Base-by-base conservation (phyloP, 2,888 invertebrate genomes). In the Tiliacea aurago region DNA sequence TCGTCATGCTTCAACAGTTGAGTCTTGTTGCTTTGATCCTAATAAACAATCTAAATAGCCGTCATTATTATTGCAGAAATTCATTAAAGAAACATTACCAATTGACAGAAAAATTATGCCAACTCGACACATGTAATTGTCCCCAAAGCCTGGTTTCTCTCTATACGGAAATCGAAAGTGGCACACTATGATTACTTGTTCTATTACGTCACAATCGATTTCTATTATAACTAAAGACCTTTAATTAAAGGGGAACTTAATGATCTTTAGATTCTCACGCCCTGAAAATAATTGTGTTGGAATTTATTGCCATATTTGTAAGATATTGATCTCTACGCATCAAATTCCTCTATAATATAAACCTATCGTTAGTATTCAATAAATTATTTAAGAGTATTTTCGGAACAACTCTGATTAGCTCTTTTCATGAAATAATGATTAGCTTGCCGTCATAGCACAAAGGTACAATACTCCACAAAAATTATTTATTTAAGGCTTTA, bases 131-230 rank as follows among this genome's bases (percentile, higher is more conserved):
- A 68, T 65, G 43, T 61, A 51, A 66, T 80, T 85, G 79, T 76
- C 65, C 69, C 61, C 73, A 62, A 79, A 71, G 59, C 45, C 81
- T 76, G 51, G 68, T 81, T 78, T 67, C 53, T 23, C 62, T 71
- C 9, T 47, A 64, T 58, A 74, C 76, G 80, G 82, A 84, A 85
- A 86, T 64, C 58, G 77, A 85, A 85, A 82, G 84, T 73, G 58
- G 73, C 41, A 69, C 84, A 66, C 62, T 43, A 67, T 75, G 63
- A 81, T 84, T 77, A 70, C 71, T 73, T 73, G 58, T 72, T 41
- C 61, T 78, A 74, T 84, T 81, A 64, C 75, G 72, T 68, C 69
- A 84, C 68, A 66, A 70, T 73, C 73, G 73, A 82, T 85, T 86
- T 78, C 82, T 86, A 74, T 77, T 77, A 86, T 76, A 81, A 62